Conservation (phyloP, 2,888 invertebrate species). For the Pristionchus japonicus region DNA sequence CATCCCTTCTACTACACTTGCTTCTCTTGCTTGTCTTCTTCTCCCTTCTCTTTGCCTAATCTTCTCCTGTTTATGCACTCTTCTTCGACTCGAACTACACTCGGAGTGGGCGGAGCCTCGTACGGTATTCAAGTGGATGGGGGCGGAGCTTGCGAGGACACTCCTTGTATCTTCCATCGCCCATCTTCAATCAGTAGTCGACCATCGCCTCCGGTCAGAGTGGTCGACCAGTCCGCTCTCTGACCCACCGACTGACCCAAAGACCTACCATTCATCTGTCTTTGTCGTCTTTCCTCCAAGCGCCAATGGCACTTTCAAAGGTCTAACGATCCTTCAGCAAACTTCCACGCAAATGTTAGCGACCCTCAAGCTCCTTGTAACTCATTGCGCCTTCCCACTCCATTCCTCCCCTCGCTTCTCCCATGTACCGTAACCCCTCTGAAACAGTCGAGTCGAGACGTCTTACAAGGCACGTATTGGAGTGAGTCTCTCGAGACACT, state of each 20-base stretch:
- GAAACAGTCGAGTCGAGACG: constrained; percentile 20
- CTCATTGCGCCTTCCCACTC: background rate
- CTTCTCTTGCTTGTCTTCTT: constrained; percentile 10
- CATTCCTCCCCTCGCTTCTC: background rate
- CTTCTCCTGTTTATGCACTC: constrained; percentile 13
- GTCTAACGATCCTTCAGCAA: background rate
- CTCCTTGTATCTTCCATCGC: background rate
- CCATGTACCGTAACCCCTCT: background rate
- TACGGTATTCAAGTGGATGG: constrained; percentile 27
- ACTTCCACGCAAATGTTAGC: background rate
- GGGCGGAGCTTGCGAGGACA: background rate
- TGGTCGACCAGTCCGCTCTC: background rate
- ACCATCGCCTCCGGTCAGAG: background rate
- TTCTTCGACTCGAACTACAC: background rate
- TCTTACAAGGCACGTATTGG: constrained; percentile 46
- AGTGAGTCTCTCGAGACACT: constrained; percentile 4
- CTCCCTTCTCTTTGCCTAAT: constrained; percentile 40
- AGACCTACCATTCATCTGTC: background rate
- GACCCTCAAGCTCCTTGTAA: background rate
- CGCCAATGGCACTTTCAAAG: too few relatives aligned
- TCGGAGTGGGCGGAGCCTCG: background rate
- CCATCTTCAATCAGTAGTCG: background rate
- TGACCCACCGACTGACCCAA: background rate
- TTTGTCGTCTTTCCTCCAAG: too few relatives aligned
- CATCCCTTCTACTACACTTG: constrained; percentile 17